Conservation (phyloP, 2,888 invertebrate species). For the Lycocerus yunnanus region DNA sequence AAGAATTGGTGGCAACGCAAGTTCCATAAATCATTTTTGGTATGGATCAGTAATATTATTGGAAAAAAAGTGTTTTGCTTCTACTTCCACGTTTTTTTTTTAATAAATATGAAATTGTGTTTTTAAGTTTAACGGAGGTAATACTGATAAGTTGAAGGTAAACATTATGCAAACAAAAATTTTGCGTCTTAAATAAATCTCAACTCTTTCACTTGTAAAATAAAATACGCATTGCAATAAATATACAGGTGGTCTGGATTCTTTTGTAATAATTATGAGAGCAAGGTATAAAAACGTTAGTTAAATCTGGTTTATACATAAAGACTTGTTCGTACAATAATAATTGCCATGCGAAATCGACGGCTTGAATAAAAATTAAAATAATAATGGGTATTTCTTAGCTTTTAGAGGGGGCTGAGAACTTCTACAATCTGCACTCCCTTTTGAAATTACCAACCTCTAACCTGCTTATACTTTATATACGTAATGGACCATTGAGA, state of each 20-base stretch:
- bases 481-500: slow-evolving; percentile 47
- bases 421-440: slow-evolving; percentile 33
- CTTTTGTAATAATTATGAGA: slow-evolving; percentile 26
- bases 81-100: too few species aligned
- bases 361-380: slow-evolving; percentile 37
- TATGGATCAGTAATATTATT: too few species aligned
- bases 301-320: slow-evolving; percentile 23
- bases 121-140: neutral
- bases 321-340: slow-evolving; percentile 32
- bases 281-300: slow-evolving; percentile 27
- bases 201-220: slow-evolving; percentile 6
- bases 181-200: neutral
- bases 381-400: slow-evolving; percentile 38
- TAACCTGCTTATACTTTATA: slow-evolving; percentile 32
- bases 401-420: slow-evolving; percentile 36
- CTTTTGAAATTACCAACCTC: slow-evolving; percentile 28
- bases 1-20: too few species aligned
- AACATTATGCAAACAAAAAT: neutral
- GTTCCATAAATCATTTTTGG: too few species aligned
- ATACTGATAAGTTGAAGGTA: neutral
- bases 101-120: too few species aligned
- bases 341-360: slow-evolving; percentile 39
- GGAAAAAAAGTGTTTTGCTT: too few species aligned
- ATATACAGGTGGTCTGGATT: slow-evolving; percentile 25
- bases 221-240: neutral